Evolutionary conservation across 2,113 vertebrate species (phyloP), one percentile per base, ranked within the genome.

Genomic region (Spea bombifrons): DNA sequence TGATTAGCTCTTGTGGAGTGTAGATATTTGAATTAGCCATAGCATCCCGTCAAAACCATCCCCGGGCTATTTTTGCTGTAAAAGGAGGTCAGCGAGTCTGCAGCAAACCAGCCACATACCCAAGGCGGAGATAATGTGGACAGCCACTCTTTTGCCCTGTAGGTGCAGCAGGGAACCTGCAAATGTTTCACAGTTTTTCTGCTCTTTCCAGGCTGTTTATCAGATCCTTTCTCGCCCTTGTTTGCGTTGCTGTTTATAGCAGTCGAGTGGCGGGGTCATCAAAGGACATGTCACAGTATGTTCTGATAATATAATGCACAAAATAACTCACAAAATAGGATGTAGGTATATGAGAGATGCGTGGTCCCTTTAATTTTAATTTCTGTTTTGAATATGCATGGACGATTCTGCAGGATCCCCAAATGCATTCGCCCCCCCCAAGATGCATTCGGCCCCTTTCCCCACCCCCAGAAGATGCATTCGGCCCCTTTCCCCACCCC

Each of bases 51-150:
- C 48, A n/a, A 43, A 53, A 65, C 53, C 48, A 52, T 74, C 73
- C 73, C 49, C 48, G 3, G 63, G 63, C 63, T 66, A 45, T 66
- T 75, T 75, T 75, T 74, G 46, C 46, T 49, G 59, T 43, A 30
- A 53, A 75, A 75, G 49, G 48, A 53, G 73, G 73, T 66, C 63
- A 75, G 61, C 48, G 52, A 66, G 48, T 75, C 73, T 75, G 73
- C 44, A 75, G 17, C 16, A 66, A 66, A 75, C 48, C 47, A 52
- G 61, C 57, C 63, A 45, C 47, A 57, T 57, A 57, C 52, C 75
- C 50, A 66, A 66, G 64, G 65, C 74, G 55, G 44, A 46, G 15
- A 52, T 46, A 57, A 55, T 52, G 7, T 5, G 3, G 45, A 66
- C 2, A 53, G 64, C 49, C 17, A 43, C n/a, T 67, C 30, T 9